Percentiles rank a stretch among this genome's conserved stretches.
Conservation (phyloP, 2,888 invertebrate species). For the Bembecia ichneumoniformis region DNA sequence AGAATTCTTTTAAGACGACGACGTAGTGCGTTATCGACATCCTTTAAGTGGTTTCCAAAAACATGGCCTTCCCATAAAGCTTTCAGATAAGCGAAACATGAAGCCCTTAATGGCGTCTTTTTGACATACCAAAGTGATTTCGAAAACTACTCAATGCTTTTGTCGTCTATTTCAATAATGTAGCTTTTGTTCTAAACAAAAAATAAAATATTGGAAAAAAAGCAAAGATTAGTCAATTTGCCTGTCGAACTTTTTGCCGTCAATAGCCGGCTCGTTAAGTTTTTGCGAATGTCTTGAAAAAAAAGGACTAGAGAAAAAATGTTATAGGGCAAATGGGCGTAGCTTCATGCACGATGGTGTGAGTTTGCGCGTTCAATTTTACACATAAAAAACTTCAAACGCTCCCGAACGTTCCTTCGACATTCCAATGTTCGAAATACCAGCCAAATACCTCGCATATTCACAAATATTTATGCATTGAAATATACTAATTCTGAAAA, state of each 20-base stretch:
- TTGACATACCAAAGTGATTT: background rate
- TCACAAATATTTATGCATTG: no score
- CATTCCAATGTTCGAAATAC: background rate
- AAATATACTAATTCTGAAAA: no score
- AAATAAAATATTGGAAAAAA: background rate
- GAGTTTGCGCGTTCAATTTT: constrained; percentile 1
- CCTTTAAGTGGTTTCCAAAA: constrained; percentile 44
- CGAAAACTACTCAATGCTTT: background rate
- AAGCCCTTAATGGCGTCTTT: background rate
- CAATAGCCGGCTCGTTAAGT: constrained; percentile 17
- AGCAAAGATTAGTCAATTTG: background rate
- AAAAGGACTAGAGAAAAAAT: constrained; percentile 19
- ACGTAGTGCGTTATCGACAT: constrained; percentile 30
- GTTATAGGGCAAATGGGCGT: constrained; percentile 16
- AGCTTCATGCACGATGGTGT: constrained; percentile 8
- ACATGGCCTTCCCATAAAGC: constrained; percentile 53
- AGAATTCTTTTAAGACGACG: constrained; percentile 20
- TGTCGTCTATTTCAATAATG: background rate
- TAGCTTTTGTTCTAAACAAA: background rate
- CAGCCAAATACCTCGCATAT: no score
- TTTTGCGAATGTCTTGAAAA: constrained; percentile 19
- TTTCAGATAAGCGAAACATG: constrained; percentile 42
- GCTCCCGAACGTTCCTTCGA: background rate
- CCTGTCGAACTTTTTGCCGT: constrained; percentile 8
- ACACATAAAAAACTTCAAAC: background rate